Conservation (phyloP, 2,113 vertebrate species). For the Lontra canadensis region DNA sequence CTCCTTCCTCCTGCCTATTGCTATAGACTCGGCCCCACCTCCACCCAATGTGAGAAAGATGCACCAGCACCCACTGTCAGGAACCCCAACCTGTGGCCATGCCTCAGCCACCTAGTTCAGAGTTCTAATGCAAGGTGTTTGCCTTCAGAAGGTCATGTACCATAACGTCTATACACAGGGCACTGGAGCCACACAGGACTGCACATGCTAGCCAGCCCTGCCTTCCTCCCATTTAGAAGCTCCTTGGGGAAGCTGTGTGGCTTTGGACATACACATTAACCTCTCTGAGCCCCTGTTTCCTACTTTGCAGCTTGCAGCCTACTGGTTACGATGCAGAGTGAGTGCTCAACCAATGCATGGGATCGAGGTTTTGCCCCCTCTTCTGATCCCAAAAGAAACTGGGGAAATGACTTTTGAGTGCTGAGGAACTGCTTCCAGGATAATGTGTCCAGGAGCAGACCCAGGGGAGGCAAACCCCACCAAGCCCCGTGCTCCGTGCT, state of each 20-base stretch:
- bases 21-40: background rate
- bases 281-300: background rate
- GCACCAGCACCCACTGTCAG: background rate
- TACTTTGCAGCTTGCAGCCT: background rate
- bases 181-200: background rate
- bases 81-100: background rate
- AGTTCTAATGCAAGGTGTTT: background rate
- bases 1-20: background rate
- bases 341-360: accelerated
- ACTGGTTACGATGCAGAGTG: background rate
- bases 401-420: background rate
- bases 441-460: accelerated
- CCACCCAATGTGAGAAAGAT: background rate
- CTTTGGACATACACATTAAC: background rate
- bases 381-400: background rate
- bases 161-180: background rate
- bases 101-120: background rate
- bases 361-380: background rate
- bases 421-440: background rate
- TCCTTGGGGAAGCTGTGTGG: background rate
- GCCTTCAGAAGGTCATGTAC: background rate
- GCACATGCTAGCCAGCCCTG: background rate
- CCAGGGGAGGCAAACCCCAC: background rate
- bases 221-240: background rate
- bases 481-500: accelerated